Evolutionary conservation across 1,140 invertebrate genomes (phyloP), one percentile per base, ranked within the genome.

Genomic region (Globodera ellingtonae): DNA sequence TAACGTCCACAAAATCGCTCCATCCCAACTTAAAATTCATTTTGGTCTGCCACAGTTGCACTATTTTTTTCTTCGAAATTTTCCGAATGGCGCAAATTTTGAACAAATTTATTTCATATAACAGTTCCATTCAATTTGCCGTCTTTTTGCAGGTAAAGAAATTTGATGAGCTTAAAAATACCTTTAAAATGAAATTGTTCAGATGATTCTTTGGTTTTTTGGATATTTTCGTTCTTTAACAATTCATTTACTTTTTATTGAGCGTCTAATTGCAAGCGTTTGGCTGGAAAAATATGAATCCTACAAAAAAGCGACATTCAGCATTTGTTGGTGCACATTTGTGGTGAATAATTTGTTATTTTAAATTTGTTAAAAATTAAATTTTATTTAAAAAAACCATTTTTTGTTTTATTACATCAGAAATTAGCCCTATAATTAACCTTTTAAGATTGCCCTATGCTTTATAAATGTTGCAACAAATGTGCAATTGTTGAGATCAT

Each of bases 21-120:
- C 71, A 72, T 9, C 24, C 71, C 0, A 72, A 72, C 35, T 72
- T 72, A 21, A 72, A 72, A 35, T 72, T 72, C n/a, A 9, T 72
- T 72, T 72, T 72, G 21, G 3, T 44, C 8, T 50, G 47, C 52
- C 71, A 72, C 21, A 72, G 71, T 44, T 18, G 47, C 3, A n/a
- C 71, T 6, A 44, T 72, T 6, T 44, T 72, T 72, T 18, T 18
- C n/a, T 72, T 35, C 9, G 71, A 72, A 72, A n/a, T 7, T 44
- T 50, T 72, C 21, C 71, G 71, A 6, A n/a, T 48, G 9, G n/a
- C n/a, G 35, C 21, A 48, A 72, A 72, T 50, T 24, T 44, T 35
- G 35, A 35, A 21, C 35, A 3, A 0, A 3, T 35, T 35, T 35
- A 35, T 35, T 5, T 7, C n/a, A 18, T 44, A 72, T 6, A 21